Conservation (phyloP, 30 jellyfish, hydroid and myxozoan genomes). For the Chrysaora quinquecirrha region DNA sequence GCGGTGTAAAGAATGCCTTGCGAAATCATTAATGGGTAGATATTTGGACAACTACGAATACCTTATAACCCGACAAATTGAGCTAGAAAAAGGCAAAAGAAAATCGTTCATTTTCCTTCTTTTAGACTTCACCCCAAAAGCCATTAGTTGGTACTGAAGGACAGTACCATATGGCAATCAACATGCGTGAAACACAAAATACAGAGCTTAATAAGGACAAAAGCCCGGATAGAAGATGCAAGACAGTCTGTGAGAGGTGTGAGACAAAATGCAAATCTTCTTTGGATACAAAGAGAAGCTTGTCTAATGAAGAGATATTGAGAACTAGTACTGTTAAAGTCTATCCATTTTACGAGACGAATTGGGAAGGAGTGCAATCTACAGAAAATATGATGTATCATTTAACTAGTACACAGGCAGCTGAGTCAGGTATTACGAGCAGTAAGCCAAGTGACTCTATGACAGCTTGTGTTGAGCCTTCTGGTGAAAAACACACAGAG, state of each 20-base stretch:
- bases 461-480: not conserved
- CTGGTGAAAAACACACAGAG: not conserved
- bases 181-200: slow-evolving; percentile 19
- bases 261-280: slow-evolving; percentile 55
- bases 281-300: slow-evolving; percentile 14
- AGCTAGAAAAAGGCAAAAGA: slow-evolving; percentile 15
- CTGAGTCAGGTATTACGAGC: not conserved
- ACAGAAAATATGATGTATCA: not conserved
- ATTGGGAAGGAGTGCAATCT: not conserved
- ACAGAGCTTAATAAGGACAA: not conserved
- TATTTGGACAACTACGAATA: not conserved
- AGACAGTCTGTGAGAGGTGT: slow-evolving; percentile 47
- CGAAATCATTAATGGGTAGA: not conserved
- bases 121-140: not conserved
- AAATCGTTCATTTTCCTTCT: too few relatives aligned
- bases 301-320: slow-evolving; percentile 28
- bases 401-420: not conserved
- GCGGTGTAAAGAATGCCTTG: not conserved
- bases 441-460: not conserved
- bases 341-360: slow-evolving; percentile 58
- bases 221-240: not conserved
- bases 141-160: not conserved
- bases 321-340: slow-evolving; percentile 29
- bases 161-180: slow-evolving; percentile 38
- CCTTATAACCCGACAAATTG: slow-evolving; percentile 37